Evolutionary conservation across 1,140 invertebrate genomes (phyloP).

Genomic region (Pristionchus pacificus): DNA sequence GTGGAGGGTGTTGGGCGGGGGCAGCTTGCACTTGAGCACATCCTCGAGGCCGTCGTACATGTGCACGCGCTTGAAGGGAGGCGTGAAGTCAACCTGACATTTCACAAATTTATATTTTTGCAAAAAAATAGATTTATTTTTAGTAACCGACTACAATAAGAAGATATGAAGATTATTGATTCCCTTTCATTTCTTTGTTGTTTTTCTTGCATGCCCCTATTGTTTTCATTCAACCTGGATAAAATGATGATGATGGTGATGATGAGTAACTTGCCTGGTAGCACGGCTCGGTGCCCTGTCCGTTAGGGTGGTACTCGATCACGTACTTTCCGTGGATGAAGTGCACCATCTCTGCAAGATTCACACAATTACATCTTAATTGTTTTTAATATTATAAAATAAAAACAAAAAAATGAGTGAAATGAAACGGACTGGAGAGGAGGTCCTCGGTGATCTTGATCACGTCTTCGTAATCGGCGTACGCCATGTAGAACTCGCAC

Average conservation of each 20-base stretch:
- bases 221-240: too few species aligned
- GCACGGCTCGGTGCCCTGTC: slow-evolving; percentile 72
- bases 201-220: too few species aligned
- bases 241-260: too few species aligned
- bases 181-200: too few species aligned
- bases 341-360: slow-evolving; percentile 66
- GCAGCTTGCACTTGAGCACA: slow-evolving; percentile 77
- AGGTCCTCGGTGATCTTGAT: slow-evolving; percentile 87
- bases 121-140: too few species aligned
- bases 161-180: too few species aligned
- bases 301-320: slow-evolving; percentile 87
- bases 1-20: slow-evolving; percentile 63
- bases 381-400: too few species aligned
- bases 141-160: too few species aligned
- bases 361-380: slow-evolving; percentile 2
- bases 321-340: slow-evolving; percentile 69
- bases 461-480: slow-evolving; percentile 95
- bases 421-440: slow-evolving; percentile 68
- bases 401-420: neutral
- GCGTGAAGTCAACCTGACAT: slow-evolving; percentile 87
- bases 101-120: too few species aligned
- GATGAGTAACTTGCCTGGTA: slow-evolving; percentile 65
- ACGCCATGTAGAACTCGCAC: slow-evolving; percentile 99
- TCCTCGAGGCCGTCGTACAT: slow-evolving; percentile 90
- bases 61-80: slow-evolving; percentile 83